Base-by-base conservation (phyloP, 1,140 invertebrate species). In the Temnothorax nylanderi region DNA sequence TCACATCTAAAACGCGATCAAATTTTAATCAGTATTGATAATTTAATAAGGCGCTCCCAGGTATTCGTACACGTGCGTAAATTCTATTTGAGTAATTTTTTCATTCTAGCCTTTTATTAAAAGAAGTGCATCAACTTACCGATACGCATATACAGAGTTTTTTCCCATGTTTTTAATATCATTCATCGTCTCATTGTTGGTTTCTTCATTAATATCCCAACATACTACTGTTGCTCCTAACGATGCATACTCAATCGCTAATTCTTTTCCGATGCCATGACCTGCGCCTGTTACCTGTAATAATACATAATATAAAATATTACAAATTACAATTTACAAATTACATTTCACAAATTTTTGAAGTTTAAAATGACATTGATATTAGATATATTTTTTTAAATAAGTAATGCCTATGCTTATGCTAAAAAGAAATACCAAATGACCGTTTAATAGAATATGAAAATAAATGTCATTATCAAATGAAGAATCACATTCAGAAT, bases 191-290 rank as follows among this genome's bases (percentile, higher is more conserved):
- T 97, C 95, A 13, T 96, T 92, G 85, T 97, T 97, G 10, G 96
- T 96, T 90, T 96, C 93, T 89, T 97, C 95, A 94, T 99, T 98
- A 16, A 99, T 97, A 93, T 99, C 99, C 96, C 98, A 98, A 84
- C 98, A 97, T 0, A 99, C 97, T 7, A 99, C 95, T 16, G 95
- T 97, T 16, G 98, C 97, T 0, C 98, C 98, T 13, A 98, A 95
- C 32, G 96, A 95, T 0, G 97, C 97, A 93, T 98, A 98, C 86
- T 97, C 96, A 37, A 97, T 92, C 0, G 98, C 97, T 92, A 99
- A 94, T 91, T 98, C 96, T 77, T 97, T 97, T 64, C 99, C 99
- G 88, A 99, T 98, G 62, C 99, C 99, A 95, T 98, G 98, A 5
- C 98, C 99, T 18, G 98, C 96, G 11, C 99, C 99, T 5, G 99